Conservation (phyloP, 2,113 vertebrate species). For the Syngnathus floridae region DNA sequence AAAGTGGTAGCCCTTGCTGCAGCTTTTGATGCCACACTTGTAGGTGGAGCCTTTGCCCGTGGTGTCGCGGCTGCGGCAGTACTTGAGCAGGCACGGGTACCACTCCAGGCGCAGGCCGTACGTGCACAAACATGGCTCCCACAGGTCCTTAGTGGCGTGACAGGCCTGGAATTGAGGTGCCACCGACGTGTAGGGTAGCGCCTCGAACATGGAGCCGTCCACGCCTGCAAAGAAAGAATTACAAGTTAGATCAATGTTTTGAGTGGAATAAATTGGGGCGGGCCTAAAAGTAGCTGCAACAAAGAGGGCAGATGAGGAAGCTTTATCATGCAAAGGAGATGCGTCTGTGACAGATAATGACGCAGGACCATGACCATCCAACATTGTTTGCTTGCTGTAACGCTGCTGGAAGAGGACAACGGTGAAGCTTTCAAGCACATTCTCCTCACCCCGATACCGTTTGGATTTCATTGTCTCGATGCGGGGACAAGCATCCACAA, state of each 20-base stretch:
- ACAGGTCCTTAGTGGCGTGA: conserved; percentile 70
- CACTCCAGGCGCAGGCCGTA: conserved; percentile 87
- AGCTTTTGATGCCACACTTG: conserved; percentile 97
- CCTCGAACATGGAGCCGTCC: conserved; percentile 85
- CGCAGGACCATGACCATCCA: conserved; percentile 51
- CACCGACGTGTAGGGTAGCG: conserved; percentile 69
- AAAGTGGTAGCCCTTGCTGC: conserved; percentile 90
- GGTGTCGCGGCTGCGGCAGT: conserved; percentile 82
- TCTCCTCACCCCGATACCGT: conserved; percentile 34
- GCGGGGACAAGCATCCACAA: neutral
- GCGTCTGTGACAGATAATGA: conserved; percentile 45
- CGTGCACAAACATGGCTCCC: conserved; percentile 83
- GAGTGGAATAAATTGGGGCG: neutral
- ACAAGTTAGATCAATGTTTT: neutral
- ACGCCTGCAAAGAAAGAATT: conserved; percentile 65
- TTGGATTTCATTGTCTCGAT: conserved; percentile 16
- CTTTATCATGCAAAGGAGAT: conserved; percentile 64
- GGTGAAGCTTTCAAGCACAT: conserved; percentile 39
- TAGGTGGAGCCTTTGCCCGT: conserved; percentile 78
- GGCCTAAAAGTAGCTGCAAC: conserved; percentile 5
- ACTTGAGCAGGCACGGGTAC: conserved; percentile 96
- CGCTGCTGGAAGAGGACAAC: conserved; percentile 49
- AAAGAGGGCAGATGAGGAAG: conserved; percentile 24
- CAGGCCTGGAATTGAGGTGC: conserved; percentile 74
- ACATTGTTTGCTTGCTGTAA: conserved; percentile 50